Evolutionary conservation across 2,113 vertebrate genomes (phyloP).

Genomic region (Romanogobio albipinnatus): DNA sequence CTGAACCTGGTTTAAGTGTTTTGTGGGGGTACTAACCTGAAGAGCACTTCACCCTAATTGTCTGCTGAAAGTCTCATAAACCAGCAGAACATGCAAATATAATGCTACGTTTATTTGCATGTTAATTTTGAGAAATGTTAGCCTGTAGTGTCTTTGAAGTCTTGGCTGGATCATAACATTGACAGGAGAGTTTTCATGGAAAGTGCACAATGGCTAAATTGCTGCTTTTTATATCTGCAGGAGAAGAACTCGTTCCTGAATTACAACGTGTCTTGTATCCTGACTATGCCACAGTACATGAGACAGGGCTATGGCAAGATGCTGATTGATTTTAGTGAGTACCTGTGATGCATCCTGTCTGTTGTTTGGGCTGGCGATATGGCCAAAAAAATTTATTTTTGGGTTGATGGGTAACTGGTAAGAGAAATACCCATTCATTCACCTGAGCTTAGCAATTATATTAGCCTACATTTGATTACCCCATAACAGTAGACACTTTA

Average conservation of each 20-base stretch:
- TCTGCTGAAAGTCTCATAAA: neutral
- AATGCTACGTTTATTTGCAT: neutral
- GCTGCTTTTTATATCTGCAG: conserved; percentile 67
- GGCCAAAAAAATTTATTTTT: too few species aligned
- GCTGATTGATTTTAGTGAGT: conserved; percentile 99
- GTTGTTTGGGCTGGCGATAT: too few species aligned
- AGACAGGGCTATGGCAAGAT: conserved; percentile 98
- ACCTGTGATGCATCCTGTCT: neutral
- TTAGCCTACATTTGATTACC: too few species aligned
- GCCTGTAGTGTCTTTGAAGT: neutral
- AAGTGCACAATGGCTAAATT: neutral
- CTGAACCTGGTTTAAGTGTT: neutral
- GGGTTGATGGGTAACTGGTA: too few species aligned
- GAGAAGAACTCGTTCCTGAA: conserved; percentile 99
- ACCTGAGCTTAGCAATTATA: too few species aligned
- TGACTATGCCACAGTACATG: conserved; percentile 99
- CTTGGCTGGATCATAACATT: neutral
- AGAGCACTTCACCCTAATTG: neutral
- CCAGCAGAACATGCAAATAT: neutral
- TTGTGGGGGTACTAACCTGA: neutral
- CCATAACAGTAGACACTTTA: too few species aligned
- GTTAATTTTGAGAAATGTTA: neutral
- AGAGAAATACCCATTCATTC: too few species aligned
- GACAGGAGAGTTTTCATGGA: neutral
- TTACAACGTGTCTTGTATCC: conserved; percentile 98